phyloP scores from a whole-genome alignment of 2,113 vertebrate species.

The Stictonetta naevosa region DNA sequence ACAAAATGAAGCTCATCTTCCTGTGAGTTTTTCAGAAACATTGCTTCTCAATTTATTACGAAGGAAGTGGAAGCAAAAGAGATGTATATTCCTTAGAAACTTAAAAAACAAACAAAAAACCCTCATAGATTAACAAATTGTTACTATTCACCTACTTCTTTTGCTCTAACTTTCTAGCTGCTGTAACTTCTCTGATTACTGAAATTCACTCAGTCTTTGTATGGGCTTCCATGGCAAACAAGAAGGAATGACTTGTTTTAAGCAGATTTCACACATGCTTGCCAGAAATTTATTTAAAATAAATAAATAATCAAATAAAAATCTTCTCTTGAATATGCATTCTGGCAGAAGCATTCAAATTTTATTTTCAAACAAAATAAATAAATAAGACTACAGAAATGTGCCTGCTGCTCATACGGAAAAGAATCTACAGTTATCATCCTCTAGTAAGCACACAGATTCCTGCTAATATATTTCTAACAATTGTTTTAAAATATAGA shows the following conservation, averaged over 20 bases:
- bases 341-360: neutral
- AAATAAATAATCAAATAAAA: neutral
- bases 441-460: neutral
- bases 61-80: neutral
- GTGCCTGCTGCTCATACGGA: neutral
- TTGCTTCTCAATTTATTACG: neutral
- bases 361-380: neutral
- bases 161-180: neutral
- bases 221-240: neutral
- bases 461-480: neutral
- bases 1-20: neutral
- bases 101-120: neutral
- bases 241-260: neutral
- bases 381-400: neutral
- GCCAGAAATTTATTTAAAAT: neutral
- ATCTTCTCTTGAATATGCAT: neutral
- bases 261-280: neutral
- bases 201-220: neutral
- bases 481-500: neutral
- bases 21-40: neutral
- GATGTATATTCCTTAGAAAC: neutral
- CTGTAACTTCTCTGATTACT: neutral
- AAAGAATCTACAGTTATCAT: neutral
- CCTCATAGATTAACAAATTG: neutral
- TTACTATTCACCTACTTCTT: neutral